These are phyloP conservation scores for Pipistrellus pipistrellus DNA, from an alignment of 2,797 vertebrate genomes.

Conservation along the genomic window DNA sequence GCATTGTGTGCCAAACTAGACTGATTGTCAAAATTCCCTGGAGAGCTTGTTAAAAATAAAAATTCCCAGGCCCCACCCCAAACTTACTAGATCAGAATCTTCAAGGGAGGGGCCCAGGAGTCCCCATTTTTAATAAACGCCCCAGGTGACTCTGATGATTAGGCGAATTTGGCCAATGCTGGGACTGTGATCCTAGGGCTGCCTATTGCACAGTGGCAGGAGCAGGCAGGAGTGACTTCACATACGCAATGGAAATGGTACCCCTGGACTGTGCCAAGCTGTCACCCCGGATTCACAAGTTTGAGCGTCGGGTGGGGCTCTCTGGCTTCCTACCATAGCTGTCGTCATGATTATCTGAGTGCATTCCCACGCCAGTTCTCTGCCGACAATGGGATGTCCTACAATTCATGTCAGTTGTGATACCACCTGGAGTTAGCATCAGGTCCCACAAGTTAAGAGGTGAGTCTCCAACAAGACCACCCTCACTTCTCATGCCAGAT, in stretches of 20 bases:
- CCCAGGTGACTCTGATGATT: not conserved
- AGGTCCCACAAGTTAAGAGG: not conserved
- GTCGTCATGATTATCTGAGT: too few species aligned
- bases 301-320: not conserved
- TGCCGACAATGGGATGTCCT: not conserved
- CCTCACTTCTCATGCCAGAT: not conserved
- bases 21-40: not conserved
- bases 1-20: not conserved
- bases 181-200: not conserved
- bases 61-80: constrained; percentile 24
- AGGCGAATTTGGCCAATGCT: not conserved
- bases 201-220: not conserved
- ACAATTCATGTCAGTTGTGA: not conserved
- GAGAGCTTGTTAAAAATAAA: not conserved
- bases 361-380: not conserved
- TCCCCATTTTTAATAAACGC: not conserved
- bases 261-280: fast-evolving
- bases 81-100: not conserved
- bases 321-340: not conserved
- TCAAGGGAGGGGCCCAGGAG: not conserved
- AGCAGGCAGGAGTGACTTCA: not conserved
- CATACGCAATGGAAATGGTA: fast-evolving
- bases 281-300: not conserved
- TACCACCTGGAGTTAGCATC: not conserved
- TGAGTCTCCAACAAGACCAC: not conserved